Evolutionary conservation across 2,888 invertebrate species (phyloP), one percentile per base, ranked within the genome.

Genomic region (Carterocephalus palaemon): DNA sequence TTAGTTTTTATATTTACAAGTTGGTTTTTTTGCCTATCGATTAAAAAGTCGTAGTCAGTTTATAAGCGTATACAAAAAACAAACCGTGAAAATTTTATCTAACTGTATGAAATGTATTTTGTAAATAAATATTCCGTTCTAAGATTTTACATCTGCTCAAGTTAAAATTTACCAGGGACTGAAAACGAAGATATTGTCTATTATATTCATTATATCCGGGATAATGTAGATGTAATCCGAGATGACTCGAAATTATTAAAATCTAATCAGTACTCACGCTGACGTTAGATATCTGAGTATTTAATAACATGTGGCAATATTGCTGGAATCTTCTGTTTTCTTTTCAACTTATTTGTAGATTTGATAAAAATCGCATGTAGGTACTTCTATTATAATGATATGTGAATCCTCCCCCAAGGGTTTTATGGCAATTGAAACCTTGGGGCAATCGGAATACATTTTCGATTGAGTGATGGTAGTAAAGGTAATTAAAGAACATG

Each of bases 121-220:
- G 80, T 84, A 85, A 77, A 82, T 82, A 77, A 71, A 70, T 74
- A 72, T 80, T 82, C 73, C 73, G 80, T 80, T 83, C 67, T 83
- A 83, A 83, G 79, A 71, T 75, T 75, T 75, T 74, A 82, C 69
- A 76, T 83, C 83, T 85, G 86, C 85, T 86, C 86, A 85, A 85
- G 76, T 81, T 78, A 72, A 77, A 78, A 74, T 72, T 79, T 75
- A 74, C 67, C 65, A 74, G 76, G 74, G 76, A 78, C 77, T 79
- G 76, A 76, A 64, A 52, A 60, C 58, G 59, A 56, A 59, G 52
- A 56, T 54, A 50, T 57, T 52, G 49, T 48, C 36, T 51, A 53
- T 52, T 50, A 51, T 57, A 56, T 62, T 59, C 59, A 53, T 59
- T 56, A 47, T 54, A 58, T 58, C 54, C 59, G 56, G 57, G 45